Base-by-base conservation (phyloP, 2,888 invertebrate genomes). In the Sylvicola fuscatus region DNA sequence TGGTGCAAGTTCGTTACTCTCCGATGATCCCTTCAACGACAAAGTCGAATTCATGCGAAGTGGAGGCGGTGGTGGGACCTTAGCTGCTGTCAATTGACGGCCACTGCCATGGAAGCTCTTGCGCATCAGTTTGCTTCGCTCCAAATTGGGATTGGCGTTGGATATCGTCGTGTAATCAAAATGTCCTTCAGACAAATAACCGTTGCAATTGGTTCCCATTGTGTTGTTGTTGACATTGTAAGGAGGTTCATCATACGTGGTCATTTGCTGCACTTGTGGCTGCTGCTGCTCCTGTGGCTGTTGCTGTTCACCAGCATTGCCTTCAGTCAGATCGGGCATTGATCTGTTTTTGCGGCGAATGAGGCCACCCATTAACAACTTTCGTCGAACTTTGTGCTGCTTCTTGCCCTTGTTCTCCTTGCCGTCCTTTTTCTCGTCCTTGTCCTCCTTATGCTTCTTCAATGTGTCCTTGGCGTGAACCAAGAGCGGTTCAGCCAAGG, bases 291-390 rank as follows among this genome's bases (percentile, higher is more conserved):
- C 46, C 35, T 49, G 51, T 31, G 47, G n/a, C 11, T 13, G 14
- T 10, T n/a, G 29, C n/a, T 45, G 55, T 60, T 37, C 45, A 57
- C 14, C 27, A 8, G 60, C 70, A 34, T 74, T 77, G 1, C 77
- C 78, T 53, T 87, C 87, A 0, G 87, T 77, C 34, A 89, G 61
- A 60, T 89, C 89, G 1, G 89, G 89, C 83, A 89, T 83, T 37
- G 86, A 86, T 43, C 87, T 66, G 51, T 89, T 89, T 53, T 89
- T 89, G 21, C 87, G 65, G 40, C 81, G 69, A 36, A 89, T 86
- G 36, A 89, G 60, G 2, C 87, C 87, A 11, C 87, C 87, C 86
- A 89, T 87, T 6, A 89, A 52, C 3, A 87, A 55, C 54, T 87
- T 87, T 47, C 87, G 65, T 17, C 87, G 64, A 32, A 89, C 83